These are phyloP conservation scores for Alouatta caraya DNA, from an alignment of 2,797 vertebrate species.

Conservation along the genomic window DNA sequence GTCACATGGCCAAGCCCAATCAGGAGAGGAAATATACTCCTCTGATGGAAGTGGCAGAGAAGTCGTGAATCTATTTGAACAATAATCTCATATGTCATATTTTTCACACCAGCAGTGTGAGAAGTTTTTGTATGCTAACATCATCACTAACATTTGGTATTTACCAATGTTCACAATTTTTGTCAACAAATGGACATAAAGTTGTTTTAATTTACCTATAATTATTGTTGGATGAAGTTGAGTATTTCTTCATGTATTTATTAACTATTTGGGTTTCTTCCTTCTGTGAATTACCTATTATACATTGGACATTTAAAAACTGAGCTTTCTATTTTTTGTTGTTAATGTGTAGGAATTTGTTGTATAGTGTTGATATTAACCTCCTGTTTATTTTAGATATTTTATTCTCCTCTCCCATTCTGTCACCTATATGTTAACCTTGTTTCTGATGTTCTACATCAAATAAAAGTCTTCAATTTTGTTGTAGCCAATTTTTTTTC, in stretches of 20 bases:
- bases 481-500: background rate
- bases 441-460: background rate
- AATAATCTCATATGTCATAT: background rate
- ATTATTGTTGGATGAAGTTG: background rate
- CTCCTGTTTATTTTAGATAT: background rate
- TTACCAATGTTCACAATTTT: background rate
- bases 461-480: conserved; percentile 42
- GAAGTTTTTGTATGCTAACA: background rate
- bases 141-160: background rate
- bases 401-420: background rate
- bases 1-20: background rate
- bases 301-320: background rate
- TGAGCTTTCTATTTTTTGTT: background rate
- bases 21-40: background rate
- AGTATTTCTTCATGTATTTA: background rate
- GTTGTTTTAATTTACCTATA: background rate
- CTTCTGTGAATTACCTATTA: background rate
- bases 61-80: background rate
- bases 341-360: background rate
- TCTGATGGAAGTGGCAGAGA: background rate
- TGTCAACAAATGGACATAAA: background rate
- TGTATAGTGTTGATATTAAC: background rate
- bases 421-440: background rate
- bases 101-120: background rate
- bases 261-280: background rate